Conservation (phyloP, 2,113 vertebrate genomes). For the Psettodes erumei region DNA sequence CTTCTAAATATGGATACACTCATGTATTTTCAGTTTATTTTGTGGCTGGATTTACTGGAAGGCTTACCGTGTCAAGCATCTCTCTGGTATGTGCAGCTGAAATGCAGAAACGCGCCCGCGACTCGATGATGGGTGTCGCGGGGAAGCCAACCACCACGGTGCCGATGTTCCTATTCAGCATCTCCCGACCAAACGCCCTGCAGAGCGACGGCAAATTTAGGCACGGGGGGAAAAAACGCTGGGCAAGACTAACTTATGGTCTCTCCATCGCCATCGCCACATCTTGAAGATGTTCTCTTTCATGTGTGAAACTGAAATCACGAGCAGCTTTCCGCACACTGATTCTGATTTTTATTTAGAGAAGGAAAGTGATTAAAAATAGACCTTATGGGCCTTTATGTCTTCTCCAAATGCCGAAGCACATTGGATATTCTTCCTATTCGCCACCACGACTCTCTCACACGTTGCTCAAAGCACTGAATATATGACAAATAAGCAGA, state of each 20-base stretch:
- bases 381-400: not conserved
- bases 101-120: constrained; percentile 95
- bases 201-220: constrained; percentile 7
- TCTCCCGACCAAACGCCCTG: constrained; percentile 96
- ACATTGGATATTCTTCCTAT: not conserved
- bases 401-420: constrained; percentile 11
- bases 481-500: not conserved
- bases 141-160: constrained; percentile 97
- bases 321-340: constrained; percentile 8
- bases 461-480: not conserved
- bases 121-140: constrained; percentile 97
- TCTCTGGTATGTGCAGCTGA: constrained; percentile 95
- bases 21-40: not conserved
- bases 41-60: no score
- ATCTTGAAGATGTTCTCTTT: constrained; percentile 18
- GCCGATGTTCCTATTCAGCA: constrained; percentile 95
- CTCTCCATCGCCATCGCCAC: not conserved
- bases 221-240: not conserved
- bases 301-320: constrained; percentile 21
- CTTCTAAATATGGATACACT: not conserved
- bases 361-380: not conserved
- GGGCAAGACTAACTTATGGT: not conserved
- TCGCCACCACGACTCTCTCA: not conserved
- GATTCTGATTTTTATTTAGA: constrained; percentile 18
- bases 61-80: constrained; percentile 93